Conservation (phyloP, 1,140 invertebrate species). For the Holotrichia oblita region DNA sequence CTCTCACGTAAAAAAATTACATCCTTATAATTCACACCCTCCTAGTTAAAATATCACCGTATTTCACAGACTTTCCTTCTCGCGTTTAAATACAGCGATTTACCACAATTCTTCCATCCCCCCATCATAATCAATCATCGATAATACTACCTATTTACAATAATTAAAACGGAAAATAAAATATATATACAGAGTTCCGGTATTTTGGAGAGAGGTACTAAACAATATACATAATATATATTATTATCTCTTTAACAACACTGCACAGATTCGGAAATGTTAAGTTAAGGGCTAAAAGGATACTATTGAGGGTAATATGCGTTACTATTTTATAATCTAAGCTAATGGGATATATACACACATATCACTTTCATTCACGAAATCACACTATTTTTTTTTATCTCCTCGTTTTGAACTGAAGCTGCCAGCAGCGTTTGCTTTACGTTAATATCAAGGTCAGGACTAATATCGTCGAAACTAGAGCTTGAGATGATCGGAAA, state of each 20-base stretch:
- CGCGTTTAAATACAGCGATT: constrained; percentile 1
- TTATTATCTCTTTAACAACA: constrained; percentile 23
- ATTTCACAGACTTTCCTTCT: background rate
- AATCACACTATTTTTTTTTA: constrained; percentile 29
- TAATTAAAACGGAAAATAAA: constrained; percentile 20
- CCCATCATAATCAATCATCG: background rate
- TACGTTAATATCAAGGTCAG: constrained; percentile 1
- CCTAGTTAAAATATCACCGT: constrained; percentile 23
- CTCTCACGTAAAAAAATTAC: constrained; percentile 8
- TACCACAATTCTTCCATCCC: background rate
- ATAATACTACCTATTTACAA: constrained; percentile 10
- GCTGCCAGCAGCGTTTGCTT: constrained; percentile 34
- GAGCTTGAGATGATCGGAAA: background rate
- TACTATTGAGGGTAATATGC: constrained; percentile 7
- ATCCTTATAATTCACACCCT: background rate
- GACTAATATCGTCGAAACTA: constrained; percentile 1
- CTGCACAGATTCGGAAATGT: constrained; percentile 17
- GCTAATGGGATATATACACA: constrained; percentile 32
- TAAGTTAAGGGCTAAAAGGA: constrained; percentile 27
- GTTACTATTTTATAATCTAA: constrained; percentile 26
- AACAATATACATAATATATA: constrained; percentile 30
- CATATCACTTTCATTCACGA: constrained; percentile 32
- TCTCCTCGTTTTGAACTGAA: constrained; percentile 38
- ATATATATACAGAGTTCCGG: constrained; percentile 26
- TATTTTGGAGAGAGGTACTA: background rate